Base-by-base conservation (phyloP, 1,140 invertebrate species). In the Pachyrhynchus sulphureomaculatus region DNA sequence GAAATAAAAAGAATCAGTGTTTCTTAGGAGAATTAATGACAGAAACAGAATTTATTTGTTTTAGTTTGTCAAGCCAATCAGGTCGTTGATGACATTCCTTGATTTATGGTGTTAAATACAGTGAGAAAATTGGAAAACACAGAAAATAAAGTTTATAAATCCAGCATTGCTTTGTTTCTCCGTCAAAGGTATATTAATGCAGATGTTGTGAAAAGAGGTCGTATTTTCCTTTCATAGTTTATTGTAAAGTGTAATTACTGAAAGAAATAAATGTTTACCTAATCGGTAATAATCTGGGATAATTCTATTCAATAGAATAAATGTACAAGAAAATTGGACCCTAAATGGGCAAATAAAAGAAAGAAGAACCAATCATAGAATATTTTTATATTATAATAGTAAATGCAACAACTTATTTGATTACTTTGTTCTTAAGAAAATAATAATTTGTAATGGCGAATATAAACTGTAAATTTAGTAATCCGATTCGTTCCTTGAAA, bases 1-100 rank as follows among this genome's bases (percentile, higher is more conserved):
- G n/a, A 13, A 26, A 45, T 8, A 21, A 32, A 42, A 41, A 29
- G 37, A 56, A 56, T 56, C 33, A 48, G 2, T 37, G 51, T 39
- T 39, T 10, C 21, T 21, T 15, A 39, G 36, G 41, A 45, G 53
- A 56, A 56, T 56, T 55, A 56, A 44, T 8, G 41, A 15, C 42
- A 23, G 39, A 44, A 44, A 17, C 42, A 45, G 29, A 45, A 56
- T 56, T 56, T 56, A 56, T 56, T 56, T 56, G 24, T 44, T 56
- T 45, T 41, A 45, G 53, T 56, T 56, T 56, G 53, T 56, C 39
- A 45, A 44, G 41, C 15, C 53, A 56, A 56, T 56, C 53, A 45
- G 53, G 41, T 56, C 42, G 53, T 17, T 44, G 15, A 56, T 45
- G 53, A 56, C 53, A 45, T 13, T 15, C 4, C 21, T 20, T 44